Evolutionary conservation across 2,888 invertebrate species (phyloP), one percentile per base, ranked within the genome.

Genomic region (Steinernema carpocapsae): DNA sequence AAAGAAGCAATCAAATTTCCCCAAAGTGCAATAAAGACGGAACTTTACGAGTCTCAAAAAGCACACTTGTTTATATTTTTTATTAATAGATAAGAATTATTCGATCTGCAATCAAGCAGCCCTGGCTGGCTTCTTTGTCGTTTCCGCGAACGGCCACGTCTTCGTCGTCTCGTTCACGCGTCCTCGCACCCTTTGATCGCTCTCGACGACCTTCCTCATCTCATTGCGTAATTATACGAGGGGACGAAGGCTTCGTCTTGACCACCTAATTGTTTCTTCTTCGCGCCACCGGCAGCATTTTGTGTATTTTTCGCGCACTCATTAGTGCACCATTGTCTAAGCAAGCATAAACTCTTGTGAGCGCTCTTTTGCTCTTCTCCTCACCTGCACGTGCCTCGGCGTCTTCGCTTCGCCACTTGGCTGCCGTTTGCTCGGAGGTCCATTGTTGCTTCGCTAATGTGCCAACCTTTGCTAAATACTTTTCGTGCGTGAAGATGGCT

Each of bases 271-370:
- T 64, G 64, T 64, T 64, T 64, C 64, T 64, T 32, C 29, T 29
- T 64, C 37, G 64, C n/a, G n/a, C n/a, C n/a, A n/a, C 64, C 64
- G 1, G 14, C 32, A 3, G 64, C 64, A 14, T 7, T 4, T 48
- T 48, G 6, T 64, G 64, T 64, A 64, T 64, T 64, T 64, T 64
- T 64, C 64, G 29, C 29, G 64, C 64, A 64, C 64, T 64, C 64
- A 64, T 64, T 64, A 64, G 64, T 64, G 32, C 64, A 64, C 17
- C 37, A 64, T 64, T 64, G 64, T 64, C 37, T 37, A 17, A 17
- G 24, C 4, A 37, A 37, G 37, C 37, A 37, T 10, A 37, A 37
- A 37, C 10, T 37, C 37, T 37, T 37, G 7, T 17, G 64, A 24
- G 22, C 26, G 4, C 22, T 64, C 64, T 32, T n/a, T 32, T 17